phyloP scores from a whole-genome alignment of 2,888 invertebrate species.

The Tiliacea citrago region DNA sequence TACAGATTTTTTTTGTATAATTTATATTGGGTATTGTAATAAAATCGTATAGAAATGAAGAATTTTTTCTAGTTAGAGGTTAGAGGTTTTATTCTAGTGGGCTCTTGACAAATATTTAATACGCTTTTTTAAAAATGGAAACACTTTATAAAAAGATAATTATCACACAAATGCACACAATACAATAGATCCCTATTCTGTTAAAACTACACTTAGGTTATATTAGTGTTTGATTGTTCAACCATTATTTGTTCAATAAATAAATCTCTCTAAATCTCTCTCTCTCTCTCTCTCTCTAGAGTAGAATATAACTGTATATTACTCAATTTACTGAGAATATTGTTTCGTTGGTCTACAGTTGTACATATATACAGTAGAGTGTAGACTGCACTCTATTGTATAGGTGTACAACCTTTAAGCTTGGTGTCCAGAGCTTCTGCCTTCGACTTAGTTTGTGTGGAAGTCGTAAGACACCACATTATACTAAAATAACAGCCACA shows the following conservation, averaged over 20 bases:
- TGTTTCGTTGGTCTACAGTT: background rate
- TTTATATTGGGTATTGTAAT: constrained; percentile 53
- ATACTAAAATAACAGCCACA: no score
- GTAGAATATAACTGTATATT: background rate
- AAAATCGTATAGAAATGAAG: background rate
- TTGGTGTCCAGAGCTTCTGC: no score
- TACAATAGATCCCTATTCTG: background rate
- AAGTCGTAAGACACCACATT: no score
- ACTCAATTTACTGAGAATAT: background rate
- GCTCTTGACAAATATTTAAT: background rate
- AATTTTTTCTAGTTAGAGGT: no score
- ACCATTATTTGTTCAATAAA: no score
- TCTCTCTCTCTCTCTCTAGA: no score
- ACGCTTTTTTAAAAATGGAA: background rate
- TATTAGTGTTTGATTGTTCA: no score
- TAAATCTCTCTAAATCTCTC: no score
- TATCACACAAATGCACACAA: background rate
- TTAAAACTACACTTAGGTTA: background rate
- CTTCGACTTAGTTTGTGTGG: no score
- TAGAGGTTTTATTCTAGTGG: constrained; percentile 22
- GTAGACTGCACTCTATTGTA: no score
- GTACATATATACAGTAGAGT: no score
- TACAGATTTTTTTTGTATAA: background rate
- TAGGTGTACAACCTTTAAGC: background rate
- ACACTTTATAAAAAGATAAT: background rate